These are phyloP conservation scores for Petrocephalus sullivani DNA, from an alignment of 2,797 vertebrate species.

Conservation along the genomic window DNA sequence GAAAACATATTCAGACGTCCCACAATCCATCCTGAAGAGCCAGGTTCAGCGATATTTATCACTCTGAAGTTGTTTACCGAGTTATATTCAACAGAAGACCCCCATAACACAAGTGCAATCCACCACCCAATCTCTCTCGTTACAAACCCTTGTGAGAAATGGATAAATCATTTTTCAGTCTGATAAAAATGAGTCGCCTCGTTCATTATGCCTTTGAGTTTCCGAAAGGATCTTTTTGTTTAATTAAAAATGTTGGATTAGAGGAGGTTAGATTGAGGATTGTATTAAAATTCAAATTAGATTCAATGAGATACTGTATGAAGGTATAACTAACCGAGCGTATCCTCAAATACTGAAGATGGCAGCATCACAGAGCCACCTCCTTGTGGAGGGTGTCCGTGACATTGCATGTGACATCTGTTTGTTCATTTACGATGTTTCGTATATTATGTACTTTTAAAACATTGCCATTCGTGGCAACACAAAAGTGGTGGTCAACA, in stretches of 20 bases:
- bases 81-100: not conserved
- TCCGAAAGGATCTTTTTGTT: constrained; percentile 25
- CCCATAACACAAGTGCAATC: not conserved
- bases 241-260: constrained; percentile 12
- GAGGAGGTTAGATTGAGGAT: constrained; percentile 5
- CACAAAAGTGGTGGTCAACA: not conserved
- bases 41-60: not conserved
- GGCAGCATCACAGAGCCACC: not conserved
- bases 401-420: constrained; percentile 7
- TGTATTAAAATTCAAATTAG: constrained; percentile 28
- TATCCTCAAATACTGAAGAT: not conserved
- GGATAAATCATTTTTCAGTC: constrained; percentile 2
- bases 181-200: constrained; percentile 27
- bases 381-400: not conserved
- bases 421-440: not conserved
- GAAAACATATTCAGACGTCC: not conserved
- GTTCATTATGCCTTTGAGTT: constrained; percentile 24
- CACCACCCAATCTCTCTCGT: constrained; percentile 21
- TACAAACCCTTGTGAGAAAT: constrained; percentile 27
- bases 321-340: not conserved
- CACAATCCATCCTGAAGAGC: not conserved
- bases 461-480: not conserved
- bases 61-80: not conserved
- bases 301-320: constrained; percentile 22
- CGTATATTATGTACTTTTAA: not conserved